Evolutionary conservation across 2,888 invertebrate genomes (phyloP).

Genomic region (Girardia tigrina): DNA sequence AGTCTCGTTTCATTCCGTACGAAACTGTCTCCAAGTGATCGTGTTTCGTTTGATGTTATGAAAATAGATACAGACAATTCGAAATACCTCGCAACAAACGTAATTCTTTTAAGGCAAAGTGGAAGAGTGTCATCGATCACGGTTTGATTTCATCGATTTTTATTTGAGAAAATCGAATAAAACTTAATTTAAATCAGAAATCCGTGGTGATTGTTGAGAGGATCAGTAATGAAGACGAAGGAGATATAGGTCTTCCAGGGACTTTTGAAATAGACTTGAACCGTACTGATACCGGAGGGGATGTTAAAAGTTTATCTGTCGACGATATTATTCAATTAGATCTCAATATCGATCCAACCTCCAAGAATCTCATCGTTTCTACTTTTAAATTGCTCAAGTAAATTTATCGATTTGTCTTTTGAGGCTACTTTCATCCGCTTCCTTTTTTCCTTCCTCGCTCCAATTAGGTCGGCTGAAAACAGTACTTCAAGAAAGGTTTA

Average conservation of each 20-base stretch:
- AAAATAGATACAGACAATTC: neutral
- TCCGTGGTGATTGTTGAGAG: neutral
- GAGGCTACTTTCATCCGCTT: no score
- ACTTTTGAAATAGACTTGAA: neutral
- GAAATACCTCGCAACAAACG: neutral
- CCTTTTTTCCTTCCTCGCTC: no score
- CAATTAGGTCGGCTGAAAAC: no score
- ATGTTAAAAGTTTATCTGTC: neutral
- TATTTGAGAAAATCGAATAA: no score
- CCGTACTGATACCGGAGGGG: neutral
- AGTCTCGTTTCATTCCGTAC: neutral
- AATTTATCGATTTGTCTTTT: no score
- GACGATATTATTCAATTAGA: neutral
- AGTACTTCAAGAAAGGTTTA: neutral
- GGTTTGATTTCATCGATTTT: neutral
- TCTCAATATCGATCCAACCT: neutral
- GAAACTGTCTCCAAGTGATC: constrained; percentile 5
- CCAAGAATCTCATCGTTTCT: neutral
- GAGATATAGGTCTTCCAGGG: neutral
- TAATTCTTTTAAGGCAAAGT: neutral
- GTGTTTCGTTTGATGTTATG: neutral
- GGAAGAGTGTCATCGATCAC: neutral
- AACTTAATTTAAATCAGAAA: no score
- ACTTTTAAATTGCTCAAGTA: neutral
- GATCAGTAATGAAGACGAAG: neutral